Evolutionary conservation across 2,888 invertebrate genomes (phyloP).

Genomic region (Perizoma flavofasciatum): DNA sequence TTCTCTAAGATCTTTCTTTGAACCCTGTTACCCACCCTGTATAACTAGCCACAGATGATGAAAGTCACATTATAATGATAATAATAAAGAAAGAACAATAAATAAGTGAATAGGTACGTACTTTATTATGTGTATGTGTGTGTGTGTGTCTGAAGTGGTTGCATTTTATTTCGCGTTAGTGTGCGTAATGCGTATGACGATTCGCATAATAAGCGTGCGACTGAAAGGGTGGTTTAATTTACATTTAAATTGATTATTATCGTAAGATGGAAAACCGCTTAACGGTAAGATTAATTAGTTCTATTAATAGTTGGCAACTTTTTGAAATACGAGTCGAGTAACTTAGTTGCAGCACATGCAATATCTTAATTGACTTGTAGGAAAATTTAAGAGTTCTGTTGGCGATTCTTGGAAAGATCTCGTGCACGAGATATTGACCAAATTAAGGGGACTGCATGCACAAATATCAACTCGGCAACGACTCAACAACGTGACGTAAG

Average conservation of each 20-base stretch:
- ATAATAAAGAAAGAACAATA: constrained; percentile 47
- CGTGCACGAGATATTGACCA: too few relatives aligned
- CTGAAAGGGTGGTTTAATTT: constrained; percentile 53
- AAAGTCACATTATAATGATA: constrained; percentile 28
- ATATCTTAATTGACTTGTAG: constrained; percentile 25
- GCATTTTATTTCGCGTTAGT: constrained; percentile 7
- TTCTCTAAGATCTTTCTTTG: too few relatives aligned
- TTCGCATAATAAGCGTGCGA: constrained; percentile 55
- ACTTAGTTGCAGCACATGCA: constrained; percentile 21
- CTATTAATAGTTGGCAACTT: constrained; percentile 38
- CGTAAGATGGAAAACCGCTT: constrained; percentile 45
- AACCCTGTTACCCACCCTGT: background rate
- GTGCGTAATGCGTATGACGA: constrained; percentile 37
- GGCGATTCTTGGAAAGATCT: too few relatives aligned
- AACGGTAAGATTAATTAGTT: constrained; percentile 40
- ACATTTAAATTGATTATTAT: constrained; percentile 60
- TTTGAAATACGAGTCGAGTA: constrained; percentile 32
- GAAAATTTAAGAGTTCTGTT: too few relatives aligned
- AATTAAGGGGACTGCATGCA: too few relatives aligned
- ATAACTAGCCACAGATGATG: background rate
- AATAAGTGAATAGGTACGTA: background rate
- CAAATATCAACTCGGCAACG: too few relatives aligned
- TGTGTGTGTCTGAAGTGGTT: constrained; percentile 5
- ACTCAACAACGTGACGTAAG: too few relatives aligned
- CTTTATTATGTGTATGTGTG: background rate